Conservation (phyloP, 2,113 vertebrate species). For the Ahaetulla prasina region DNA sequence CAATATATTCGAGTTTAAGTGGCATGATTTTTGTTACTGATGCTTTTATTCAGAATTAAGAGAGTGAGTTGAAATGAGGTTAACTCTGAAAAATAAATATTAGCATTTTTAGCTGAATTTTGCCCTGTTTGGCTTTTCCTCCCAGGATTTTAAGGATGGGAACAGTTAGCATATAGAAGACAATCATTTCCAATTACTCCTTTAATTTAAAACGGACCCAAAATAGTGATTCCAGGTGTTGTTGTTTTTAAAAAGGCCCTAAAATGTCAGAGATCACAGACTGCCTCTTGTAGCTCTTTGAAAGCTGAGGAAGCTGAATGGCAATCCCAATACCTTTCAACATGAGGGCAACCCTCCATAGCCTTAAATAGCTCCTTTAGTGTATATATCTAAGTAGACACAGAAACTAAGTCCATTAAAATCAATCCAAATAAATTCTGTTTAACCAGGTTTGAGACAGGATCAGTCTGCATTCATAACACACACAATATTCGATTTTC, state of each 20-base stretch:
- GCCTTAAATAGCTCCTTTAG: constrained; percentile 7
- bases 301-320: not conserved
- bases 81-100: not conserved
- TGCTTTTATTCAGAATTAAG: not conserved
- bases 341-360: not conserved
- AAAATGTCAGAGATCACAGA: not conserved
- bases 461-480: not conserved
- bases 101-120: not conserved
- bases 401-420: not conserved
- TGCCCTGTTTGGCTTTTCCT: not conserved
- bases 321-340: not conserved
- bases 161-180: not conserved
- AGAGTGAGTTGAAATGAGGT: not conserved
- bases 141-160: not conserved
- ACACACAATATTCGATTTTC: not conserved
- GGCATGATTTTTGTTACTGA: not conserved
- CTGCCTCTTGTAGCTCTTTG: not conserved
- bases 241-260: not conserved
- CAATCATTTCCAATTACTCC: not conserved
- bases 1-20: not conserved
- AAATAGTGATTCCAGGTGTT: not conserved
- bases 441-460: not conserved
- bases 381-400: not conserved
- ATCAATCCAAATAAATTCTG: not conserved
- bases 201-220: not conserved